These are phyloP conservation scores for Parauchenoglanis ngamensis DNA, from an alignment of 2,797 vertebrate species.

Conservation along the genomic window DNA sequence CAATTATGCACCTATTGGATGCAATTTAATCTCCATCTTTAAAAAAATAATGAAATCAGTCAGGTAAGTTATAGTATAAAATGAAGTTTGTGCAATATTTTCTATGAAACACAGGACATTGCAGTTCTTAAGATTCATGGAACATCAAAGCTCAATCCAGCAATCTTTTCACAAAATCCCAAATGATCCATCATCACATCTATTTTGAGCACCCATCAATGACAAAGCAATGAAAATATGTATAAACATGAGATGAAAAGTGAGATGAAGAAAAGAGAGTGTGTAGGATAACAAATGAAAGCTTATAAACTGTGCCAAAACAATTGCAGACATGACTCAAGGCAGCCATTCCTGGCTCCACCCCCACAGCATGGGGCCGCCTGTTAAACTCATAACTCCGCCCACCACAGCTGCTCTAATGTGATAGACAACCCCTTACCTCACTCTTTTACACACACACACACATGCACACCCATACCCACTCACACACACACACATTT, in stretches of 20 bases:
- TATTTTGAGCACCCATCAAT: constrained; percentile 39
- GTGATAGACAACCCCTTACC: constrained; percentile 49
- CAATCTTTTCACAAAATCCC: constrained; percentile 37
- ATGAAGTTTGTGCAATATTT: constrained; percentile 27
- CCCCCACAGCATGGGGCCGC: constrained; percentile 74
- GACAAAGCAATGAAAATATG: constrained; percentile 41
- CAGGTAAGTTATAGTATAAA: not conserved
- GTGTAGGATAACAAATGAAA: constrained; percentile 30
- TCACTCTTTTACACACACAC: constrained; percentile 38
- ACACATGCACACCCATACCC: not conserved
- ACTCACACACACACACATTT: constrained; percentile 38
- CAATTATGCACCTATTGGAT: not conserved
- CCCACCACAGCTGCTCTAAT: constrained; percentile 55
- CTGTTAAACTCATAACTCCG: constrained; percentile 63
- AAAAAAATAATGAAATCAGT: not conserved
- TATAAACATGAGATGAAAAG: constrained; percentile 29
- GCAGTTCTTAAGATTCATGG: not conserved
- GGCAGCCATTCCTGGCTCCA: constrained; percentile 68
- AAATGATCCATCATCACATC: constrained; percentile 12
- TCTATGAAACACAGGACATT: constrained; percentile 16
- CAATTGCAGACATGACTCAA: constrained; percentile 32
- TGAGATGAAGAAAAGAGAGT: constrained; percentile 6
- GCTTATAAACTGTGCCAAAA: constrained; percentile 45
- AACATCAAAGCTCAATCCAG: constrained; percentile 37
- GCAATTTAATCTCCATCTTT: not conserved